phyloP scores from a whole-genome alignment of 1,140 invertebrate species.

The Ceratina japonica region DNA sequence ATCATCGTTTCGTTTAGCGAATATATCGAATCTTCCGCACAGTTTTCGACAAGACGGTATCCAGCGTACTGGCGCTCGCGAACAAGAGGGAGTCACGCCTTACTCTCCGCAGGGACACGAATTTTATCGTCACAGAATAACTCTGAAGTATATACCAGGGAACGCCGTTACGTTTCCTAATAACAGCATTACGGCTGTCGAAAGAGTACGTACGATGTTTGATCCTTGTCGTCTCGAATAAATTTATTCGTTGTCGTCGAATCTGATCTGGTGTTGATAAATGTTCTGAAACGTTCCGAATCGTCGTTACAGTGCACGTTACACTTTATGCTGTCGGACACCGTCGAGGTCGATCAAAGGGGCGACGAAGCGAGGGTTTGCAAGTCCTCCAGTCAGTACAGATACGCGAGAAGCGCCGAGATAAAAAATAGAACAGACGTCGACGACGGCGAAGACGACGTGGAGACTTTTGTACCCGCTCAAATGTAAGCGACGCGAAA shows the following conservation, averaged over 20 bases:
- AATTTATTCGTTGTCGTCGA: too few species aligned
- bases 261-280: neutral
- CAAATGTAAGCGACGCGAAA: constrained; percentile 74
- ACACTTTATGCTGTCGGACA: constrained; percentile 88
- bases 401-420: constrained; percentile 53
- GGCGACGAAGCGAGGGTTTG: constrained; percentile 82
- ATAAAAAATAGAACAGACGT: constrained; percentile 18
- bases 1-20: neutral
- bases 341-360: constrained; percentile 82
- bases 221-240: constrained; percentile 1
- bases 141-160: constrained; percentile 83
- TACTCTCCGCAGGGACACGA: constrained; percentile 82
- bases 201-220: constrained; percentile 80
- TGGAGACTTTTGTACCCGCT: constrained; percentile 79
- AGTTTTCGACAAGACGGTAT: constrained; percentile 89
- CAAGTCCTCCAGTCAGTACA: constrained; percentile 53
- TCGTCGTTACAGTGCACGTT: constrained; percentile 85
- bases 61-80: constrained; percentile 55
- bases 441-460: constrained; percentile 72
- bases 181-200: constrained; percentile 81
- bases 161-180: constrained; percentile 82
- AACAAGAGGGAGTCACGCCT: constrained; percentile 78
- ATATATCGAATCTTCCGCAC: neutral
- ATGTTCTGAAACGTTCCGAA: too few species aligned
- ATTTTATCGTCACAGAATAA: constrained; percentile 81